Evolutionary conservation across 2,113 vertebrate species (phyloP).

Genomic region (Labeo catla): DNA sequence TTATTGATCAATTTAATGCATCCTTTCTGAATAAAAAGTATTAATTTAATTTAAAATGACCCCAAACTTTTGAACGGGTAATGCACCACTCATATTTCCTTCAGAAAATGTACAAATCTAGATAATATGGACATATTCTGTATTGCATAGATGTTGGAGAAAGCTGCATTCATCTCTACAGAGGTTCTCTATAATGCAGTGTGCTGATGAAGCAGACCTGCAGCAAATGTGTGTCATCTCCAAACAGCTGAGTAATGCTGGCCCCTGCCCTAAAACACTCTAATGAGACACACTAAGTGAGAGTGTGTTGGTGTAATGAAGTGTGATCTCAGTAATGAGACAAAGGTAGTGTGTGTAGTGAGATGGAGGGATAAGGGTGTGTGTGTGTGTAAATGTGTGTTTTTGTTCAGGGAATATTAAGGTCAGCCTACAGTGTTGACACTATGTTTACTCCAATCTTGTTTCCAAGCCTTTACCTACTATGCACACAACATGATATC

Average conservation of each 20-base stretch:
- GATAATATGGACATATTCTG: slow-evolving; percentile 55
- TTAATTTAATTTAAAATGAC: neutral
- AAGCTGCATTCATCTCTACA: slow-evolving; percentile 54
- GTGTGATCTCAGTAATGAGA: slow-evolving; percentile 21
- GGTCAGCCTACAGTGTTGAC: neutral
- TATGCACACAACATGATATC: neutral
- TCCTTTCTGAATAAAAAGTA: neutral
- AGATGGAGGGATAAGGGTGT: no score
- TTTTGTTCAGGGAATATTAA: neutral
- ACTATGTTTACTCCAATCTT: neutral
- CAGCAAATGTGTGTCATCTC: slow-evolving; percentile 62
- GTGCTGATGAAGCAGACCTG: slow-evolving; percentile 61
- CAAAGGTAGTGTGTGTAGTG: neutral
- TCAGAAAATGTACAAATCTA: neutral
- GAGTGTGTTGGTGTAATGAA: slow-evolving; percentile 23
- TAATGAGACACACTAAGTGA: slow-evolving; percentile 19
- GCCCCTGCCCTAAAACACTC: neutral
- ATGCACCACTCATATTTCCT: neutral
- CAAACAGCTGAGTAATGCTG: slow-evolving; percentile 55
- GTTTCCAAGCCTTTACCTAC: neutral
- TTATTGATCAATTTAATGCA: neutral
- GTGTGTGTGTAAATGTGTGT: neutral
- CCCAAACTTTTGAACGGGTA: neutral
- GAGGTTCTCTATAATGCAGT: slow-evolving; percentile 55
- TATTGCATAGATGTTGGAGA: slow-evolving; percentile 59